Evolutionary conservation across 1,140 invertebrate species (phyloP), one percentile per base, ranked within the genome.

Genomic region (Pseudomyrmex cubaensis): DNA sequence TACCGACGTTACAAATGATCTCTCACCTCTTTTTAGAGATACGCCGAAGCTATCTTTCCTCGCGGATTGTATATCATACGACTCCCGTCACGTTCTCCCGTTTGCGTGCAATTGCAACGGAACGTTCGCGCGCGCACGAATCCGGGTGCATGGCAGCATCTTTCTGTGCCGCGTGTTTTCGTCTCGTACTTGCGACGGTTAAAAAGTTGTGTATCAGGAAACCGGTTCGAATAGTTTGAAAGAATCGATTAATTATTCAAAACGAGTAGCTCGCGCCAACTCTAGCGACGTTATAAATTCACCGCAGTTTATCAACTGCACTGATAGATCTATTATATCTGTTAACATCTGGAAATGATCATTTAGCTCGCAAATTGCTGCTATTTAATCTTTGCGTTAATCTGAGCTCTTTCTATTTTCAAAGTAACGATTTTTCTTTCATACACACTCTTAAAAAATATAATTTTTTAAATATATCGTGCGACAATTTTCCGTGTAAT

Each of bases 211-310:
- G 20, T 25, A 57, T 35, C 35, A 59, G 35, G 35, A 80, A 80
- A 25, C 13, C 66, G 22, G 8, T 20, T 8, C 9, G 12, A 54
- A 17, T 20, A 15, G 25, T 12, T 25, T 15, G 48, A 67, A 52
- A 67, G 54, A 74, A 48, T 75, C 20, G 48, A 77, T 77, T 66
- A 76, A 76, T 76, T 77, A 77, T 77, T 59, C 20, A 59, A 15
- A 50, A 15, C 44, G 35, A 35, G 17, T 25, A 15, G 44, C 17
- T 69, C 10, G 12, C 5, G 44, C 1, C 20, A 48, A 66, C 25
- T 10, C 52, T 3, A n/a, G 4, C 12, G 44, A 0, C 22, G 35
- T 63, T 46, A 5, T 4, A 10, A 50, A 22, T 20, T 54, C 25
- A n/a, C 67, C 5, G 4, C 5, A 7, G 35, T 76, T 44, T 66